Evolutionary conservation across 2,797 vertebrate genomes (phyloP), one percentile per base, ranked within the genome.

Genomic region (Sebastes hubbsi): DNA sequence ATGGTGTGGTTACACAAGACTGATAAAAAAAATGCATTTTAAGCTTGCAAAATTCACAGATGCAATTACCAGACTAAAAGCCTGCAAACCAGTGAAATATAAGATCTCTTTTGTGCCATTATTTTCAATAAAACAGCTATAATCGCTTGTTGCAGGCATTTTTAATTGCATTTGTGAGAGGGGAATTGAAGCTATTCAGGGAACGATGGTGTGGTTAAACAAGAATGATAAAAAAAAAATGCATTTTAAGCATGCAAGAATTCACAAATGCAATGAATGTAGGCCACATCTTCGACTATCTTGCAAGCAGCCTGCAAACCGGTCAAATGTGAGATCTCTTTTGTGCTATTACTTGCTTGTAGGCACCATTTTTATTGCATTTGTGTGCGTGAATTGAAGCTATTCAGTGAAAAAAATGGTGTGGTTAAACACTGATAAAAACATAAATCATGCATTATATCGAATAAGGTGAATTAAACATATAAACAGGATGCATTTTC

Each of bases 391-490:
- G 14, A 46, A 16, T 8, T 46, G 1, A 11, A 5, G 34, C 29
- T 6, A 22, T 56, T 46, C 52, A 38, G 12, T 0, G 12, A 2
- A 2, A 27, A 6, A 22, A 4, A 4, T 11, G 4, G 2, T 2
- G 32, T 20, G 2, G 2, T 10, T 25, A 9, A 55, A 62, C 34
- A 34, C 10, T 36, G 34, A 34, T 34, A 34, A 36, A 32, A 36
- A 36, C 32, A 34, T 11, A 38, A 38, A 14, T 42, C 1, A 7
- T 1, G 5, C 4, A 32, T 25, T 2, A 1, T 4, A 6, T 3
- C 1, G 4, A 52, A 6, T 9, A 30, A 2, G 0, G 14, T 24
- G 0, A 32, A 10, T 4, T 27, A 49, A 30, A 7, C 8, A 27
- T 25, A 56, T 34, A 34, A 16, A 11, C 0, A 3, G 16, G 8